These are phyloP conservation scores for Crioceris asparagi DNA, from an alignment of 2,888 invertebrate species.

Conservation along the genomic window DNA sequence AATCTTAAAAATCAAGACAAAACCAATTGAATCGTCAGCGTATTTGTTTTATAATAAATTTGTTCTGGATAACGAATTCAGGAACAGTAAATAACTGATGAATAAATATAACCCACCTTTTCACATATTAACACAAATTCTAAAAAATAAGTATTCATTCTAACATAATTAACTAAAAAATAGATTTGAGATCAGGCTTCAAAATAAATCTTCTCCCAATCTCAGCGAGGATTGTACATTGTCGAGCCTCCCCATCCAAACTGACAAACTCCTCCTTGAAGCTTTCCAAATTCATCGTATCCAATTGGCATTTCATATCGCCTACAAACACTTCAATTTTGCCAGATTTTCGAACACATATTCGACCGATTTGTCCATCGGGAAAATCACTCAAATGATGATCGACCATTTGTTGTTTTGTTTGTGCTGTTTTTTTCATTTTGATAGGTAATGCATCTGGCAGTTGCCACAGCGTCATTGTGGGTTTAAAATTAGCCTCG, in stretches of 20 bases:
- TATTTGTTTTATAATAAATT: no score
- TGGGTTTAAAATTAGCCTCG: no score
- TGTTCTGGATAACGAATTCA: no score
- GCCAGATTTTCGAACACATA: constrained; percentile 17
- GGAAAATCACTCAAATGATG: constrained; percentile 12
- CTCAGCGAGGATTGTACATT: not conserved
- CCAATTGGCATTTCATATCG: constrained; percentile 8
- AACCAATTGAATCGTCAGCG: no score
- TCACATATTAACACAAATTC: no score
- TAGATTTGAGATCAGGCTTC: no score
- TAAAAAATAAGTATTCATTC: no score
- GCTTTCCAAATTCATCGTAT: not conserved
- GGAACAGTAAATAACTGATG: no score
- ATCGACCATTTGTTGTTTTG: constrained; percentile 6
- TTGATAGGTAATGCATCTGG: constrained; percentile 30
- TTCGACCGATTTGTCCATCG: constrained; percentile 17
- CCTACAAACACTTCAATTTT: constrained; percentile 14
- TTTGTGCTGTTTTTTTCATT: not conserved
- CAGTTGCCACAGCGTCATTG: constrained; percentile 30
- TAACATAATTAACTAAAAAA: no score
- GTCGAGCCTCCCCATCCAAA: not conserved
- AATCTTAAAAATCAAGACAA: no score
- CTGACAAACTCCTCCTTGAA: not conserved
- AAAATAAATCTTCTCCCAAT: not conserved
- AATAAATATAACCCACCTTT: no score